phyloP scores from a whole-genome alignment of 2,888 invertebrate species.

The Osmoderma eremita region DNA sequence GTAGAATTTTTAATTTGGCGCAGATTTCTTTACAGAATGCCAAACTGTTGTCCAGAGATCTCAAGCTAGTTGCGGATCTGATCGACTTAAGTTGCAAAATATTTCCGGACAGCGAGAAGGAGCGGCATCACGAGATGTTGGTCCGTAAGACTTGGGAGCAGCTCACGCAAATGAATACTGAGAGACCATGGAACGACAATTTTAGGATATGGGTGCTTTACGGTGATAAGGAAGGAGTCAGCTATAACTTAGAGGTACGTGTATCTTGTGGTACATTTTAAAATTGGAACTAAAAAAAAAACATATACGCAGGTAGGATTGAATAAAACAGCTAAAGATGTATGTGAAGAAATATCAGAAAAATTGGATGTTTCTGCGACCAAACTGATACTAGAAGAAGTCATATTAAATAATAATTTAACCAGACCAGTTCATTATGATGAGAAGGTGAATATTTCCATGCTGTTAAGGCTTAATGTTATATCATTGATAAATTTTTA shows the following conservation, averaged over 20 bases:
- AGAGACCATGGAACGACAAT: constrained; percentile 76
- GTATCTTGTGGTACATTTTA: background rate
- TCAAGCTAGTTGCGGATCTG: constrained; percentile 80
- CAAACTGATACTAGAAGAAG: constrained; percentile 81
- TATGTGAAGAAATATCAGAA: constrained; percentile 76
- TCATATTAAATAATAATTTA: constrained; percentile 78
- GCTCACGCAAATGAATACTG: constrained; percentile 66
- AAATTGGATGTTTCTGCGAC: constrained; percentile 74
- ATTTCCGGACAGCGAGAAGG: constrained; percentile 81
- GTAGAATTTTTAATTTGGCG: background rate
- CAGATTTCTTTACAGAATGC: constrained; percentile 56
- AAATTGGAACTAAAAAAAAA: background rate
- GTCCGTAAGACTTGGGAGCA: constrained; percentile 72
- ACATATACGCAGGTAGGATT: constrained; percentile 73
- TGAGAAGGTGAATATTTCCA: constrained; percentile 67
- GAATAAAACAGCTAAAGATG: constrained; percentile 78
- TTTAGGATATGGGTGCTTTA: constrained; percentile 83
- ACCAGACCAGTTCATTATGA: constrained; percentile 81
- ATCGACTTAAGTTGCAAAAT: constrained; percentile 79
- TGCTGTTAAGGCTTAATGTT: background rate
- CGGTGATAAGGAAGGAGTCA: constrained; percentile 70
- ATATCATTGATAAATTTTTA: constrained; percentile 44
- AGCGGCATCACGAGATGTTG: constrained; percentile 79
- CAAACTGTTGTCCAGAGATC: constrained; percentile 72
- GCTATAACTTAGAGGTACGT: constrained; percentile 72